phyloP scores from a whole-genome alignment of 2,113 vertebrate genomes.

The Panthera uncia region DNA sequence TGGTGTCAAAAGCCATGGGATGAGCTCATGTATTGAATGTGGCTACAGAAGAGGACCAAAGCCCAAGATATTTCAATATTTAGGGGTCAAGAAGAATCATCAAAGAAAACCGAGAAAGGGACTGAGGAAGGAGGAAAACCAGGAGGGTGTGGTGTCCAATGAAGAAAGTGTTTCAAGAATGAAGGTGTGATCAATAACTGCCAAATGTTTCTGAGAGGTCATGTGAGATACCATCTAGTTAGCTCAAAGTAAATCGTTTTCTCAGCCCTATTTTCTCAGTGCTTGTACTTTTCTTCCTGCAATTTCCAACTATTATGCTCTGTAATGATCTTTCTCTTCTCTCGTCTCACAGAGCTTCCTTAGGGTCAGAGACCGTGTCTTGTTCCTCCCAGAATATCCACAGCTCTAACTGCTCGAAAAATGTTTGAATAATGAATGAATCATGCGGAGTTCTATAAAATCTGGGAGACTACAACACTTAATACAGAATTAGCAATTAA shows the following conservation, averaged over 20 bases:
- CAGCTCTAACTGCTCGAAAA: neutral
- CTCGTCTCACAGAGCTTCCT: neutral
- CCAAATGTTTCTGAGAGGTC: slow-evolving; percentile 29
- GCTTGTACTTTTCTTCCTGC: neutral
- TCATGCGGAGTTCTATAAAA: neutral
- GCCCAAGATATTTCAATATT: neutral
- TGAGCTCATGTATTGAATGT: neutral
- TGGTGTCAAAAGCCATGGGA: neutral
- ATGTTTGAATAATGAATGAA: neutral
- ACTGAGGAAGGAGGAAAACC: slow-evolving; percentile 32
- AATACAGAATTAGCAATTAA: neutral
- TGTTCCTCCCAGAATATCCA: neutral
- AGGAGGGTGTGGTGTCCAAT: slow-evolving; percentile 53
- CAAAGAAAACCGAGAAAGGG: slow-evolving; percentile 48
- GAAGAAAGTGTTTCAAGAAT: slow-evolving; percentile 64
- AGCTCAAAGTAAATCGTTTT: neutral
- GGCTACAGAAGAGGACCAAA: neutral
- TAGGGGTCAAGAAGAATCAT: neutral
- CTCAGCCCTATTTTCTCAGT: neutral
- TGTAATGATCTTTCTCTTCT: neutral
- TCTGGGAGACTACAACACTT: neutral
- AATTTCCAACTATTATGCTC: neutral
- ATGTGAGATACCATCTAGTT: neutral
- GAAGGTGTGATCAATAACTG: slow-evolving; percentile 61
- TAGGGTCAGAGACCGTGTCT: neutral